Percentiles rank a stretch among this genome's conserved stretches.
Evolutionary conservation across 2,888 invertebrate genomes (phyloP).

Genomic region (Hirudinaria manillensis): DNA sequence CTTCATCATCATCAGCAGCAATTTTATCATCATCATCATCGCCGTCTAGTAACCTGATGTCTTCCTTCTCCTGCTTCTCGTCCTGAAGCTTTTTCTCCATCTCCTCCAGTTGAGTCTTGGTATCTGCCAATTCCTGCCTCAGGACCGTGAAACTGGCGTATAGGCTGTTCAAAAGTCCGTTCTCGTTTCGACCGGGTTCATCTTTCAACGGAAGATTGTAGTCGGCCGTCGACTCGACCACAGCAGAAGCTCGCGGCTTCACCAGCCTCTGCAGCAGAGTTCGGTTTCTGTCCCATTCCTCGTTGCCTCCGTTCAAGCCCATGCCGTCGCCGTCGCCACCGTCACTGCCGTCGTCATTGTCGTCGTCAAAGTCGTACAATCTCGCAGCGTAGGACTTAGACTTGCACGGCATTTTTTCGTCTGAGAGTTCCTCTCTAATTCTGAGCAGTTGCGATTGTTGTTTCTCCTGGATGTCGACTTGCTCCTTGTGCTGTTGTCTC

Average conservation of each 20-base stretch:
- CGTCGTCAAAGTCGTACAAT: no score
- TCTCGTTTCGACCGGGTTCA: slow-evolving; percentile 32
- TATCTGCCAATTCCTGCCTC: slow-evolving; percentile 22
- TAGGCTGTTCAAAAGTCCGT: slow-evolving; percentile 34
- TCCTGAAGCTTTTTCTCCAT: slow-evolving; percentile 22
- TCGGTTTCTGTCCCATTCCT: no score
- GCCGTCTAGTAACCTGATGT: neutral
- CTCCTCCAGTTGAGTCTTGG: slow-evolving; percentile 18
- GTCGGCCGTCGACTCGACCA: no score
- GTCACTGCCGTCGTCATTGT: no score
- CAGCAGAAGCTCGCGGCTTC: no score
- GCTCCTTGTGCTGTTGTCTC: neutral
- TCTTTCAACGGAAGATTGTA: neutral
- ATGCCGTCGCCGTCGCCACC: no score
- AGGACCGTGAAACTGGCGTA: slow-evolving; percentile 35
- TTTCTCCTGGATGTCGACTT: neutral
- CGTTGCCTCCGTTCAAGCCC: no score
- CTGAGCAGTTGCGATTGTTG: neutral
- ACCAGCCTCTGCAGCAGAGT: no score
- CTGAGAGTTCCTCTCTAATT: no score
- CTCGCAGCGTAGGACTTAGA: no score
- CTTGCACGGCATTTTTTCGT: no score
- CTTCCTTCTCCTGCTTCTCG: slow-evolving; percentile 23
- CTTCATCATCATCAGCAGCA: slow-evolving; percentile 10
- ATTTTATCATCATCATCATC: slow-evolving; percentile 3